These are phyloP conservation scores for Lepeophtheirus nordmannii DNA, from an alignment of 2,888 invertebrate species.

Conservation along the genomic window DNA sequence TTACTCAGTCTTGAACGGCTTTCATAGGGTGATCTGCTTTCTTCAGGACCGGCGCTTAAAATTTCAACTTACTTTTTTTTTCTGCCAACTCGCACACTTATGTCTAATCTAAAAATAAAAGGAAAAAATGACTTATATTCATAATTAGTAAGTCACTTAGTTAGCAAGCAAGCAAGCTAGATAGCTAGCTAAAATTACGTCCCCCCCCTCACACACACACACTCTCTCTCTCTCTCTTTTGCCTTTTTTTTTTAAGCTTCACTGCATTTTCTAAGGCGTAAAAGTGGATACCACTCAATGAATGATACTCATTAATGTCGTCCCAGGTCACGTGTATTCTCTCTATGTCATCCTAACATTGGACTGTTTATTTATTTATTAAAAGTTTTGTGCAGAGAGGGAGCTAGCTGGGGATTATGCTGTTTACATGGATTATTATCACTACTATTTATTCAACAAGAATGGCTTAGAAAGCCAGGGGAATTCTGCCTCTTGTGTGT, in stretches of 20 bases:
- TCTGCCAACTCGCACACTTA: not conserved
- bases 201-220: too few species aligned
- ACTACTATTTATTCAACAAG: too few species aligned
- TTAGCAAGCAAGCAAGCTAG: too few species aligned
- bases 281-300: not conserved
- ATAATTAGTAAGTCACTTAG: not conserved
- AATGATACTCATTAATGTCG: too few species aligned
- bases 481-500: too few species aligned
- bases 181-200: too few species aligned
- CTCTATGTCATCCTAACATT: not conserved
- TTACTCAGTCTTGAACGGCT: not conserved
- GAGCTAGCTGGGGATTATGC: not conserved
- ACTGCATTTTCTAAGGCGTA: not conserved
- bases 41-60: not conserved
- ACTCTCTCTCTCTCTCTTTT: too few species aligned
- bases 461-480: too few species aligned
- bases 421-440: too few species aligned
- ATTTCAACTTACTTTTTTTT: not conserved
- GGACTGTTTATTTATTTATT: not conserved
- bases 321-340: not conserved
- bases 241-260: too few species aligned
- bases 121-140: not conserved
- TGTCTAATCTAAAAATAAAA: not conserved
- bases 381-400: conserved; percentile 1
- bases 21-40: not conserved